Conservation (phyloP, 2,797 vertebrate genomes). For the Lutjanus argentimaculatus region DNA sequence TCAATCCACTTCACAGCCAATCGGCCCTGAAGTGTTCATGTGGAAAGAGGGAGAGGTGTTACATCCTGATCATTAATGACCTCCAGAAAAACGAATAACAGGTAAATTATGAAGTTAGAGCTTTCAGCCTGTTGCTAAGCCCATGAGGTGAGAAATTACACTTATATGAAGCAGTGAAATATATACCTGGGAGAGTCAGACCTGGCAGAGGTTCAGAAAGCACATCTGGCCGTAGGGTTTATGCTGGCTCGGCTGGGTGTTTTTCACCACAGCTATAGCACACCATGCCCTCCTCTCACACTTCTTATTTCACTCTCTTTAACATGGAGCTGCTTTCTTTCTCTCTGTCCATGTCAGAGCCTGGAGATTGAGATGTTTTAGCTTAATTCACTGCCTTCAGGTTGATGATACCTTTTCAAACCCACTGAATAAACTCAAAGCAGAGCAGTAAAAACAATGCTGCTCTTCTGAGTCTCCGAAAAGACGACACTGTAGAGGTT, state of each 20-base stretch:
- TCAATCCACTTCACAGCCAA: constrained; percentile 51
- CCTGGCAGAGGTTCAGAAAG: constrained; percentile 36
- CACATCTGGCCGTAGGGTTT: constrained; percentile 63
- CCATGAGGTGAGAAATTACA: constrained; percentile 22
- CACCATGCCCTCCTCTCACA: constrained; percentile 34
- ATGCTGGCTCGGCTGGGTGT: constrained; percentile 54
- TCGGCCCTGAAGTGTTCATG: constrained; percentile 24
- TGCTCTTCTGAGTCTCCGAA: constrained; percentile 12
- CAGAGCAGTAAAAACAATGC: background rate
- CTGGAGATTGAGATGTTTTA: background rate
- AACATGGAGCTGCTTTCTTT: background rate
- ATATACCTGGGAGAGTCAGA: constrained; percentile 36
- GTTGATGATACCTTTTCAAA: constrained; percentile 23
- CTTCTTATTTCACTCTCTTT: constrained; percentile 37
- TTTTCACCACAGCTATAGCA: constrained; percentile 41
- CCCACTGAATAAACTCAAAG: background rate
- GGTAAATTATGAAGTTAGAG: constrained; percentile 10
- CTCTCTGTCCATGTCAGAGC: background rate
- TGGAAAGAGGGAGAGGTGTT: constrained; percentile 47
- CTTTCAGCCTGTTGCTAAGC: constrained; percentile 22
- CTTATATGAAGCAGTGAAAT: constrained; percentile 33
- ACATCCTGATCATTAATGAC: constrained; percentile 47
- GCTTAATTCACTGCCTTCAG: background rate
- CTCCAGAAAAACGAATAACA: constrained; percentile 22
- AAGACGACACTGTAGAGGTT: constrained; percentile 2